These are phyloP conservation scores for Nasonia vitripennis DNA, from an alignment of 1,140 invertebrate genomes.

Conservation along the genomic window DNA sequence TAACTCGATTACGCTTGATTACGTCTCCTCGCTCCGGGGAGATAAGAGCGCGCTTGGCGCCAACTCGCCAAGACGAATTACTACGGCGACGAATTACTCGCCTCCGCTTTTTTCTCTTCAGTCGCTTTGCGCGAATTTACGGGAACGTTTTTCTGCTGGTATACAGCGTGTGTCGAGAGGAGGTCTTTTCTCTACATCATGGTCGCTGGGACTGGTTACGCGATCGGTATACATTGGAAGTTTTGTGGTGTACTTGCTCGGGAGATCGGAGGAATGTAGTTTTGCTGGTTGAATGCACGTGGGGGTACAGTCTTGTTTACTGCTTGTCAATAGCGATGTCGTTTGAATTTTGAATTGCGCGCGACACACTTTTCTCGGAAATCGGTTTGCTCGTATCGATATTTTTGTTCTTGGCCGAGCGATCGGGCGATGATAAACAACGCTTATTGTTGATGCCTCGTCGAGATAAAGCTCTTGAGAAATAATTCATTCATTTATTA, in stretches of 20 bases:
- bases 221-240: not conserved
- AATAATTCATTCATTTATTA: not conserved
- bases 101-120: not conserved
- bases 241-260: not conserved
- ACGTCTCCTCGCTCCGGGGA: not conserved
- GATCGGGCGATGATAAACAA: not conserved
- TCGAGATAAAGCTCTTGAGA: not conserved
- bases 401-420: not conserved
- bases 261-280: too few species aligned
- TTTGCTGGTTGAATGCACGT: too few species aligned
- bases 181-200: too few species aligned
- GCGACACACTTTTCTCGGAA: too few species aligned
- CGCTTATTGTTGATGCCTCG: not conserved
- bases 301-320: too few species aligned
- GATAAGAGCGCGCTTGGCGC: not conserved
- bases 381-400: not conserved
- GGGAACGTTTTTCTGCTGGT: too few species aligned
- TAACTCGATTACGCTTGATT: conserved; percentile 37
- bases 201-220: too few species aligned
- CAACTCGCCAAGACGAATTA: not conserved
- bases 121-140: too few species aligned
- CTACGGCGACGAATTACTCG: not conserved
- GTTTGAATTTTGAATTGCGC: too few species aligned
- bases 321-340: too few species aligned
- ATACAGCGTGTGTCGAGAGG: too few species aligned